Base-by-base conservation (phyloP, 1,140 invertebrate genomes). In the Camponotus vicinus region DNA sequence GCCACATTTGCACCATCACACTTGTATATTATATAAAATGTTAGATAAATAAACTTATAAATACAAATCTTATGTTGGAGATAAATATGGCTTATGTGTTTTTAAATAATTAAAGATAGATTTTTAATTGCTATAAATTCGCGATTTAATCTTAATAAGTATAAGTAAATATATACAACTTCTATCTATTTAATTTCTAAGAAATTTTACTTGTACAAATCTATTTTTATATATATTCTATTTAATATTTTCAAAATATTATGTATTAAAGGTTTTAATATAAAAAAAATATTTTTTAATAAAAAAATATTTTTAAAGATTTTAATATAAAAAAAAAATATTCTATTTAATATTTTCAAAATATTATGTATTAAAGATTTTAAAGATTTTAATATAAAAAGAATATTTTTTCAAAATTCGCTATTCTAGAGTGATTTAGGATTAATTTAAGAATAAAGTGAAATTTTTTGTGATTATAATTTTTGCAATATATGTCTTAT, bases 171-270 rank as follows among this genome's bases (percentile, higher is more conserved):
- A 66, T 0, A 27, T 0, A 15, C 3, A 52, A 71, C 21, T 57
- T 2, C 49, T 73, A 21, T 70, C n/a, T 9, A 49, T 57, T 57
- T 73, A 73, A 73, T 57, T 57, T 57, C 0, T 57, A 57, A 73
- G 1, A 15, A 73, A 73, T 3, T 32, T 70, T 70, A 49, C n/a
- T 57, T 57, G 6, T n/a, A 32, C 18, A 21, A 0, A 73, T 57
- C 27, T 27, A 27, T 21, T 21, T 57, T 34, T 34, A 34, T 21
- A 9, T 32, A 71, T 34, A 21, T 40, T 27, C 13, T 57, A 37
- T 57, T 71, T 37, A 73, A 73, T n/a, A 73, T 73, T 57, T 3
- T 13, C 45, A 49, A 49, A 49, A 49, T 49, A 49, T 45, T 45
- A 45, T 27, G 27, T 27, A 27, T 27, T 27, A 27, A 27, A 27